Conservation (phyloP, 2,113 vertebrate species). For the Talpa occidentalis region DNA sequence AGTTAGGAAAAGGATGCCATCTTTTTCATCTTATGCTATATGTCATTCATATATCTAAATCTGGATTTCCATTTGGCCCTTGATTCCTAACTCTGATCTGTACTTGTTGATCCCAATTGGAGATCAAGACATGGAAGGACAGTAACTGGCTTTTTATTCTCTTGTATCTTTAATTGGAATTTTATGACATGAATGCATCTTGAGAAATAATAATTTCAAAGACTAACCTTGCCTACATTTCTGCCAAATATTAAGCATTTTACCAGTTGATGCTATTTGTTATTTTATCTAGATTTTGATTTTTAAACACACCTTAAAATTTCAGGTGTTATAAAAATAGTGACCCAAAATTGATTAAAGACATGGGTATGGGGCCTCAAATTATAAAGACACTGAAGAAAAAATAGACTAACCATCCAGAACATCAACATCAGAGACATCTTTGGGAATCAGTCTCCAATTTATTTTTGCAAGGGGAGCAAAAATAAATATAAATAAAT, state of each 20-base stretch:
- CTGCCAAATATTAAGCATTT: not conserved
- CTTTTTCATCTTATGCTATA: not conserved
- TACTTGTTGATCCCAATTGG: not conserved
- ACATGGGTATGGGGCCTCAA: too few species aligned
- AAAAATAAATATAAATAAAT: too few species aligned
- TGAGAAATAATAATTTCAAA: constrained; percentile 41
- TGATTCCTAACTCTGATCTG: not conserved
- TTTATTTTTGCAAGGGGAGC: too few species aligned
- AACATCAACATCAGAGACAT: too few species aligned
- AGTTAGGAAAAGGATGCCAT: not conserved
- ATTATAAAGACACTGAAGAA: too few species aligned
- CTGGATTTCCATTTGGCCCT: not conserved
- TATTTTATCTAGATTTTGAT: not conserved
- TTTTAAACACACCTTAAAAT: not conserved
- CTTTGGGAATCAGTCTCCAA: too few species aligned
- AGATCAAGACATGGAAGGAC: not conserved
- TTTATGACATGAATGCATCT: not conserved
- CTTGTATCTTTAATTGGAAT: not conserved
- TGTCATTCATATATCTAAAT: not conserved
- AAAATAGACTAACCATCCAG: too few species aligned
- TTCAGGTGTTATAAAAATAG: not conserved
- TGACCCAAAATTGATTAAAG: too few species aligned
- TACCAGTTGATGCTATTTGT: not conserved
- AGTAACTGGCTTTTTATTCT: not conserved
- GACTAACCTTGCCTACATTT: not conserved